Percentiles rank a stretch among this genome's conserved stretches.
phyloP scores from a whole-genome alignment of 2,113 vertebrate genomes.

The Carettochelys insculpta region DNA sequence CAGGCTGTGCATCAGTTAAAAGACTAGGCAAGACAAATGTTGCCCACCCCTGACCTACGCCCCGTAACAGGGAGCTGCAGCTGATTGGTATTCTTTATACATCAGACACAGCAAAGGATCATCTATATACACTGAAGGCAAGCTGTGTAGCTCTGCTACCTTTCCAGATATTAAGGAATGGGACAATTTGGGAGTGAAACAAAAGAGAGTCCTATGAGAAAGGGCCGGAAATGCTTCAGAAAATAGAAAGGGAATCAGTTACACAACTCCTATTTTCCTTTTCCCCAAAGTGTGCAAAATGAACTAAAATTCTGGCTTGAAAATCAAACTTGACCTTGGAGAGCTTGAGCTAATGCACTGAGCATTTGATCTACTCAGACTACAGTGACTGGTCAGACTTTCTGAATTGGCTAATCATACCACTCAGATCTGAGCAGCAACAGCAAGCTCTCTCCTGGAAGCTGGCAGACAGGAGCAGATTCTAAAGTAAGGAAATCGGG shows the following conservation, averaged over 20 bases:
- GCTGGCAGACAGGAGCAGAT: constrained; percentile 60
- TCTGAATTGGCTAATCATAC: constrained; percentile 40
- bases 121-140: not conserved
- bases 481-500: constrained; percentile 33
- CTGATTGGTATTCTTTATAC: not conserved
- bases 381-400: not conserved
- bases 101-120: not conserved
- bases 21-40: too few relatives aligned
- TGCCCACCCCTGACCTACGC: too few relatives aligned
- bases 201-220: not conserved
- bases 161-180: not conserved
- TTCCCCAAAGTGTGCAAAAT: constrained; percentile 10
- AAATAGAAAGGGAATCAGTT: not conserved
- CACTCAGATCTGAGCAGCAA: not conserved
- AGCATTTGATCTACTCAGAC: constrained; percentile 53
- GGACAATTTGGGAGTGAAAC: not conserved
- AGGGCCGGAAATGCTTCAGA: not conserved
- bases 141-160: not conserved
- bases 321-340: constrained; percentile 19
- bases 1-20: too few relatives aligned
- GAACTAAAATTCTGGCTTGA: constrained; percentile 20
- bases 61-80: not conserved
- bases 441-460: constrained; percentile 51
- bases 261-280: constrained; percentile 9
- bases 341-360: constrained; percentile 8